phyloP scores from a whole-genome alignment of 2,888 invertebrate species.

The Tromatobia lineatoria region DNA sequence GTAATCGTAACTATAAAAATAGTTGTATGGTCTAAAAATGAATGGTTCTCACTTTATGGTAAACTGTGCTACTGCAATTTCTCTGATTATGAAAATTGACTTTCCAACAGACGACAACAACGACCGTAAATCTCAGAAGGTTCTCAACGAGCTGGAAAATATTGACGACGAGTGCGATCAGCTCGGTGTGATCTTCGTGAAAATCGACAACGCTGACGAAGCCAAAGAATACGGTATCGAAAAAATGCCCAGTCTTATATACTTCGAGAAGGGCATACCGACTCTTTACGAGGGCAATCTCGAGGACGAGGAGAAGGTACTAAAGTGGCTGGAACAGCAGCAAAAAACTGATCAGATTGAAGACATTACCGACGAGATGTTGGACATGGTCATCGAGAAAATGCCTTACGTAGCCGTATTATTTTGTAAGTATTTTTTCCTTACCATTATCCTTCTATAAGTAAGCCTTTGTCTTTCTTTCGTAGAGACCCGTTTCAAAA shows the following conservation, averaged over 20 bases:
- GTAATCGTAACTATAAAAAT: too few species aligned
- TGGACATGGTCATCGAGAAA: conserved; percentile 95
- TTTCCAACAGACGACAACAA: conserved; percentile 92
- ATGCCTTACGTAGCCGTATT: conserved; percentile 96
- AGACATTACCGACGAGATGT: conserved; percentile 97
- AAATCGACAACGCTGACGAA: conserved; percentile 96
- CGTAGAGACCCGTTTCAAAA: neutral
- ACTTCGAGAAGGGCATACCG: conserved; percentile 95
- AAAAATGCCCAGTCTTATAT: conserved; percentile 94
- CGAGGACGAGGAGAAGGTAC: conserved; percentile 95
- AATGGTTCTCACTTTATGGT: too few species aligned
- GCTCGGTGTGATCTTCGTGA: conserved; percentile 95
- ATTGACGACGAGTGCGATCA: conserved; percentile 97
- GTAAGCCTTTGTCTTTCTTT: neutral
- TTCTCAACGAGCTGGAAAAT: conserved; percentile 95
- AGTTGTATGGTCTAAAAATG: too few species aligned
- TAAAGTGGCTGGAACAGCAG: conserved; percentile 95
- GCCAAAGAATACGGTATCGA: conserved; percentile 96
- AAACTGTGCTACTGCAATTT: too few species aligned
- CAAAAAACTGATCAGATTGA: conserved; percentile 96
- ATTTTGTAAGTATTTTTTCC: conserved; percentile 91
- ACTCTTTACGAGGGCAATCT: conserved; percentile 93
- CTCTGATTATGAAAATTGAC: neutral
- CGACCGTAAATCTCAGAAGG: conserved; percentile 94
- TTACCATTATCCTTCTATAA: neutral